Base-by-base conservation (phyloP, 2,888 invertebrate genomes). In the Thymelicus acteon region DNA sequence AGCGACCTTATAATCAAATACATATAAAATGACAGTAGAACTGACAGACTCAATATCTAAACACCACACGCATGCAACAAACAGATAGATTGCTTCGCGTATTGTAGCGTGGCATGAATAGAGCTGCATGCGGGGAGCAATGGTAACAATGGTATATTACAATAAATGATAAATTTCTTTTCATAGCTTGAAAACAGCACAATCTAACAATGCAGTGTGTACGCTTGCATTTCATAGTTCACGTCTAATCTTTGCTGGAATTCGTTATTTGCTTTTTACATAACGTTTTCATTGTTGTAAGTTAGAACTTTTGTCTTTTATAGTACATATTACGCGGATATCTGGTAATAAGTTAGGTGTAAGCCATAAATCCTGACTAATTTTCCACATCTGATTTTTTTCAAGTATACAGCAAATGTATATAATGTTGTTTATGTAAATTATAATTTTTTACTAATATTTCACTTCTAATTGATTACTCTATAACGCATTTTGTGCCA, bases 111-210 rank as follows among this genome's bases (percentile, higher is more conserved):
- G 31, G 37, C 57, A 57, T 57, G 57, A 57, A 57, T 57, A 57
- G 57, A 57, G 6, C 37, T 57, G 2, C 13, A 57, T 57, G 7
- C 57, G 37, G 57, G 37, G 57, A 31, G 57, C 57, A 57, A 57
- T 57, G 57, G 12, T 31, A 57, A 57, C 57, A 57, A 57, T 57
- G 31, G 57, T 19, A 57, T 57, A 57, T 57, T 57, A 37, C 57
- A 37, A 57, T 57, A 57, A 57, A 57, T 57, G 57, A 57, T 57
- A 37, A 57, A 57, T 57, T 19, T 57, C 57, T 57, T 57, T 57
- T 57, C 57, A 57, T 57, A 37, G 57, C 57, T 57, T 57, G 57
- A 57, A 57, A 57, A 57, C 57, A 57, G 31, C 57, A 13, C 57
- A 57, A 37, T 37, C 12, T 8, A 57, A 57, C 57, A 57, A 57